phyloP scores from a whole-genome alignment of 23 tunicate species.

The Halocynthia roretzi region DNA sequence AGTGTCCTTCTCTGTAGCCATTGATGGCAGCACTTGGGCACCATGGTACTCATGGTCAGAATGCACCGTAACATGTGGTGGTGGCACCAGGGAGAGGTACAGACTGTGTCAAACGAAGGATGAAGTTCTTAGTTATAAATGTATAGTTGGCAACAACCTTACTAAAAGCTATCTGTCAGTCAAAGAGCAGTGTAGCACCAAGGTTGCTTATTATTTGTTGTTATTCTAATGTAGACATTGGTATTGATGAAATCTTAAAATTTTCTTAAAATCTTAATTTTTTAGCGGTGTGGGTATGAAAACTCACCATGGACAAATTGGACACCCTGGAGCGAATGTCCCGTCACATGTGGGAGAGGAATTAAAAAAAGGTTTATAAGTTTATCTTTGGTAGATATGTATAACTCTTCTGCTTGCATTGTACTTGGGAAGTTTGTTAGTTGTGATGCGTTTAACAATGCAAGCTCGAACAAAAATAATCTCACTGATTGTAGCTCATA shows the following conservation, averaged over 20 bases:
- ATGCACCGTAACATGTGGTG: conserved; percentile 2
- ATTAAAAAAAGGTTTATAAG: background rate
- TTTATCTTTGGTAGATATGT: background rate
- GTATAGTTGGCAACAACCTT: background rate
- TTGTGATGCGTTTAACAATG: too few relatives aligned
- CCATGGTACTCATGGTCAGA: background rate
- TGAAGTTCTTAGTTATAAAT: background rate
- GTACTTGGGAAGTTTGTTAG: too few relatives aligned
- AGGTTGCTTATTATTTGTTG: background rate
- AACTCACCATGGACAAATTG: background rate
- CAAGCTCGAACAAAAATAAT: too few relatives aligned
- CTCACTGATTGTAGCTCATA: too few relatives aligned
- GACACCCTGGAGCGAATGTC: background rate
- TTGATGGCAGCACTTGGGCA: conserved; percentile 1
- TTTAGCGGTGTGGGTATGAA: background rate
- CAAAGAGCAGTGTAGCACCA: background rate
- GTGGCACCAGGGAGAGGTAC: background rate
- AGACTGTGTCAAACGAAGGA: background rate
- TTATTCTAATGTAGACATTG: too few relatives aligned
- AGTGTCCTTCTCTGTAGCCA: background rate
- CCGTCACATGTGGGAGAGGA: conserved; percentile 8
- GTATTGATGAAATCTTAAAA: too few relatives aligned
- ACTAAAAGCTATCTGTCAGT: background rate
- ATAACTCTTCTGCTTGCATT: too few relatives aligned
- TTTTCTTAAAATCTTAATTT: too few relatives aligned